Conservation (phyloP, 2,888 invertebrate genomes). For the Stenoptilia bipunctidactyla region DNA sequence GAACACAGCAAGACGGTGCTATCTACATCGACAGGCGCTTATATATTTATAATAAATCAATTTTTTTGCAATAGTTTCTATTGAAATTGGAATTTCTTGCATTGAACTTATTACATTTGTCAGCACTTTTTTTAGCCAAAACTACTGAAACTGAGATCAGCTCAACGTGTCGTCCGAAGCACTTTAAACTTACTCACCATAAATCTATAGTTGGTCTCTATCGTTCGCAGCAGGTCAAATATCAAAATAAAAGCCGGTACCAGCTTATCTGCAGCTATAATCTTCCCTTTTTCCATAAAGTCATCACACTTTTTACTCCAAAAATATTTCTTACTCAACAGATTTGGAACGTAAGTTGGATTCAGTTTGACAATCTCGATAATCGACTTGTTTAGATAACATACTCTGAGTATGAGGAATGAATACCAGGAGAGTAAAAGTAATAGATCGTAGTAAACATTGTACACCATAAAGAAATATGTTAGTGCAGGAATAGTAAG, state of each 20-base stretch:
- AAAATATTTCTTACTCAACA: conserved; percentile 26
- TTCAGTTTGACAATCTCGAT: conserved; percentile 33
- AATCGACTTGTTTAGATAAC: conserved; percentile 39
- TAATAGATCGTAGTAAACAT: conserved; percentile 27
- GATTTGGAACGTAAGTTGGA: conserved; percentile 27
- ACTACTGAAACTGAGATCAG: too few species aligned
- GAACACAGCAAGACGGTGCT: too few species aligned
- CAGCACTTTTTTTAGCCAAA: too few species aligned
- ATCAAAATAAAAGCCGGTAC: conserved; percentile 25
- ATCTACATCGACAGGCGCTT: too few species aligned
- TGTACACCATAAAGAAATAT: conserved; percentile 27
- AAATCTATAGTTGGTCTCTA: conserved; percentile 27
- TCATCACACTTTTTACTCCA: conserved; percentile 34
- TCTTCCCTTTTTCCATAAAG: conserved; percentile 27
- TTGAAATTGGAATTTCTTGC: too few species aligned
- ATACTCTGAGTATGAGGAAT: conserved; percentile 28
- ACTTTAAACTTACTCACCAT: conserved; percentile 26
- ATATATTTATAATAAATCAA: too few species aligned
- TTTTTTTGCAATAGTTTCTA: too few species aligned
- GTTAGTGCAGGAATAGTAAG: conserved; percentile 15
- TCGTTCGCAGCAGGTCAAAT: conserved; percentile 23
- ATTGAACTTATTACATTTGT: too few species aligned
- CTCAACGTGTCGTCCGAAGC: too few species aligned
- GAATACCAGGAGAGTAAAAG: conserved; percentile 22
- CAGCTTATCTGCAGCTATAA: conserved; percentile 23